Conservation (phyloP, 1,140 invertebrate genomes). For the Luehdorfia chinensis region DNA sequence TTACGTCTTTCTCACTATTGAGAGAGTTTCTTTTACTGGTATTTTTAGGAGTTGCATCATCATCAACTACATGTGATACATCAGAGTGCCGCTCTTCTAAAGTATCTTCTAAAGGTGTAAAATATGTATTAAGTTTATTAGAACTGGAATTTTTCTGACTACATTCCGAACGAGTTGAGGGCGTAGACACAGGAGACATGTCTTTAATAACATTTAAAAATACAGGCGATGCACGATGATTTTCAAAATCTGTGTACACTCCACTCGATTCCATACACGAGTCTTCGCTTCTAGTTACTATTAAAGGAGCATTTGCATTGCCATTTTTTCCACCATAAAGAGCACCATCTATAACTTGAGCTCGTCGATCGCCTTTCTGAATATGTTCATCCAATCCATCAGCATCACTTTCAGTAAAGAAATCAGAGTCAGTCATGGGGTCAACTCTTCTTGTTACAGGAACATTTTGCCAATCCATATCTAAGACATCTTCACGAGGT, state of each 20-base stretch:
- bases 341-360: constrained; percentile 90
- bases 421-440: constrained; percentile 93
- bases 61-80: constrained; percentile 34
- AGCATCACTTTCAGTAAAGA: constrained; percentile 91
- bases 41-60: constrained; percentile 58
- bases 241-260: constrained; percentile 90
- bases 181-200: constrained; percentile 78
- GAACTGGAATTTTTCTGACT: constrained; percentile 59
- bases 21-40: constrained; percentile 68
- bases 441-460: constrained; percentile 80
- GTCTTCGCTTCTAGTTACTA: constrained; percentile 77
- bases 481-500: constrained; percentile 64
- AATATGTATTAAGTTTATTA: constrained; percentile 45
- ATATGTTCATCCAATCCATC: constrained; percentile 87
- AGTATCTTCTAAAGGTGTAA: constrained; percentile 45
- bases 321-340: constrained; percentile 84
- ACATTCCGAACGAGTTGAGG: constrained; percentile 71
- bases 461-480: constrained; percentile 77
- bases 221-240: constrained; percentile 74
- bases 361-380: constrained; percentile 82
- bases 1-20: constrained; percentile 57
- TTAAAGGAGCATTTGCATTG: constrained; percentile 66
- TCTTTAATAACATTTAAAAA: constrained; percentile 75
- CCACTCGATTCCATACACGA: constrained; percentile 91
- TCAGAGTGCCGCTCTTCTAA: constrained; percentile 45